Evolutionary conservation across 1,140 invertebrate species (phyloP), one percentile per base, ranked within the genome.

Genomic region (Protaetia brevitarsis): DNA sequence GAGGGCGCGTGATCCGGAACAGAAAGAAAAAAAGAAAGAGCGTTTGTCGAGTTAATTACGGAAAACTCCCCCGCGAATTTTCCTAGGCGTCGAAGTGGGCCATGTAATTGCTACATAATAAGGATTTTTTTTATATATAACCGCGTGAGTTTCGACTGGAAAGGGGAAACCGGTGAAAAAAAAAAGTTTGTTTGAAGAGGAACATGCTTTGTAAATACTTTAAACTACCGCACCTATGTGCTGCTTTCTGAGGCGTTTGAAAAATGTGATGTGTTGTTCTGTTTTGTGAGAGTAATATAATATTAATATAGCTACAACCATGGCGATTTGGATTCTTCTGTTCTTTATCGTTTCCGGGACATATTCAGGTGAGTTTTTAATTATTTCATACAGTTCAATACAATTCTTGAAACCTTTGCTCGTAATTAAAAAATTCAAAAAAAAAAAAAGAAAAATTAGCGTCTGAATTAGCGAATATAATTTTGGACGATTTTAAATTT

Each of bases 191-290:
- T 64, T 64, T 51, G n/a, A 41, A 62, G 36, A 28, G 41, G 31
- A 62, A 62, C 30, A 36, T 62, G 34, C 21, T 62, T 19, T 37
- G 10, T 28, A 34, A 34, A n/a, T 19, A 45, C 41, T 45, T 16
- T 45, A 13, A 19, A 58, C 23, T 58, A 28, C 8, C 21, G 7
- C 10, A 36, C 36, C 26, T 11, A 8, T 13, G 41, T 45, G 41
- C 11, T 34, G 2, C 13, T 62, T 62, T 34, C 5, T 23, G 60
- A 62, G 7, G 11, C 19, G 30, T 10, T n/a, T 11, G 41, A 30
- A 64, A 64, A 19, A 65, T 65, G 63, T 65, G 63, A 65, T 65
- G 63, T 51, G 63, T 31, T 28, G 45, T 45, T 56, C 30, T 57
- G 45, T 65, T 45, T 13, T 45, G 41, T 45, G 41, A 45, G 41